Percentiles rank a stretch among this genome's conserved stretches.
phyloP scores from a whole-genome alignment of 2,113 vertebrate species.

The Sceloporus undulatus region DNA sequence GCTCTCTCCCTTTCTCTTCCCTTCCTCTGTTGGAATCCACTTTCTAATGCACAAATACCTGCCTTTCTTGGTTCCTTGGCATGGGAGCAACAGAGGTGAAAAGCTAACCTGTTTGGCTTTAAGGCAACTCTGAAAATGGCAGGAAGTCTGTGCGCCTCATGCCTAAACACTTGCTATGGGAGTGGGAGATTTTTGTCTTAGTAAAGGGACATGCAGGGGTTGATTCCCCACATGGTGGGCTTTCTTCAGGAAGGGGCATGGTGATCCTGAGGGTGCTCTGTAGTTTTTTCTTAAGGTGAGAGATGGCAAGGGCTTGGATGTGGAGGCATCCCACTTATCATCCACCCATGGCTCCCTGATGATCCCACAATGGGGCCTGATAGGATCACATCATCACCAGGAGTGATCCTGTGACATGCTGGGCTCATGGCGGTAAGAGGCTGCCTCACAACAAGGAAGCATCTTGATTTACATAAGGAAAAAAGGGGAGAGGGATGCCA shows the following conservation, averaged over 20 bases:
- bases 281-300: not conserved
- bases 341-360: not conserved
- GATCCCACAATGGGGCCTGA: not conserved
- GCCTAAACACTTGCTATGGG: constrained; percentile 14
- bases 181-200: not conserved
- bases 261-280: not conserved
- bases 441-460: not conserved
- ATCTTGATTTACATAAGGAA: not conserved
- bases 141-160: constrained; percentile 5
- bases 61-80: constrained; percentile 7
- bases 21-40: not conserved
- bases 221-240: constrained; percentile 4
- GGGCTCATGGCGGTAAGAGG: not conserved
- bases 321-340: not conserved
- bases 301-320: not conserved
- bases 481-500: not conserved
- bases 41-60: not conserved
- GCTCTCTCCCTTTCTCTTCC: too few relatives aligned
- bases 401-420: not conserved
- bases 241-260: not conserved
- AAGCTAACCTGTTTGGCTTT: constrained; percentile 28
- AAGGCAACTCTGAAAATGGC: not conserved
- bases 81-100: constrained; percentile 11
- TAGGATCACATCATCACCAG: not conserved
- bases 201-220: not conserved